Conservation (phyloP, 2,888 invertebrate species). For the Drosophila acutilabella region DNA sequence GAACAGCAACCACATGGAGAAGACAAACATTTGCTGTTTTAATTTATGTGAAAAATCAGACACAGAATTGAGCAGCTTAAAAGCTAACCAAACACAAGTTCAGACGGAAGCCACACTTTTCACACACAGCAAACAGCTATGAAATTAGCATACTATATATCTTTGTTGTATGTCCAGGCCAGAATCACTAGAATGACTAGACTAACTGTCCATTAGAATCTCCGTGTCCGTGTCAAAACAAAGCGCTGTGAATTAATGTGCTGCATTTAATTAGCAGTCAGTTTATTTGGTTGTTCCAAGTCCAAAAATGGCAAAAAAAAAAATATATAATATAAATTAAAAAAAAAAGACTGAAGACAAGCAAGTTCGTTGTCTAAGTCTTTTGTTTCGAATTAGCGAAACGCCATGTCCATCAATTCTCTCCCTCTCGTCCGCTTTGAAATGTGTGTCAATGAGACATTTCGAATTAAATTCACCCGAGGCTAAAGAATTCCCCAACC, state of each 20-base stretch:
- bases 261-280: slow-evolving; percentile 50
- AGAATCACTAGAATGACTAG: background rate
- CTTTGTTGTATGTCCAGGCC: slow-evolving; percentile 27
- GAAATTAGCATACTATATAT: slow-evolving; percentile 37
- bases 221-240: slow-evolving; percentile 16
- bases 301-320: background rate
- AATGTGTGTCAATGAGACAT: slow-evolving; percentile 66
- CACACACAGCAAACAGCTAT: slow-evolving; percentile 16
- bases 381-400: slow-evolving; percentile 46
- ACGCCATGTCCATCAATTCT: slow-evolving; percentile 36
- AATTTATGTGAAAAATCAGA: slow-evolving; percentile 71
- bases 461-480: slow-evolving; percentile 11
- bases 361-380: slow-evolving; percentile 53
- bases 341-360: slow-evolving; percentile 3
- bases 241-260: slow-evolving; percentile 43
- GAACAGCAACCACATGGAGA: slow-evolving; percentile 14
- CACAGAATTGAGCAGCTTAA: slow-evolving; percentile 34
- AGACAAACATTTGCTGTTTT: slow-evolving; percentile 62
- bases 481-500: slow-evolving; percentile 44
- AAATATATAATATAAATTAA: background rate
- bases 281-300: slow-evolving; percentile 17
- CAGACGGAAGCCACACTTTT: slow-evolving; percentile 42
- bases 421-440: slow-evolving; percentile 13
- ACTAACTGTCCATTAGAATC: slow-evolving; percentile 35
- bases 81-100: slow-evolving; percentile 35